A percentile compares a stretch with the other conserved stretches of the same genome.
Evolutionary conservation across 2,888 invertebrate species (phyloP).

Genomic region (Lysandra bellargus): DNA sequence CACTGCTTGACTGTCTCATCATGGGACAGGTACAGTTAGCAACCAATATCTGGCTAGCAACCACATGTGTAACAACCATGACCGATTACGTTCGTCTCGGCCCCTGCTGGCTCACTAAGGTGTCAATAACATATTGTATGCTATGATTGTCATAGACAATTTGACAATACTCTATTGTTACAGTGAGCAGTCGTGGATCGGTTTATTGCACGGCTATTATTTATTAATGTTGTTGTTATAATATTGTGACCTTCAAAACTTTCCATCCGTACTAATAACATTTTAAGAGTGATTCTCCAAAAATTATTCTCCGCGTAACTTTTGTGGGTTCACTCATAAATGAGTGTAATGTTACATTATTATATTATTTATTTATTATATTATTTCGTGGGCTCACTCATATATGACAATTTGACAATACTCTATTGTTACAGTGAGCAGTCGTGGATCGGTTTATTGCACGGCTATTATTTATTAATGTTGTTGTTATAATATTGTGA

Average conservation of each 20-base stretch:
- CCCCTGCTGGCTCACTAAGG: not conserved
- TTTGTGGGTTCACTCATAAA: too few relatives aligned
- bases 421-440: not conserved
- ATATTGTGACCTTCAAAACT: not conserved
- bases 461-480: not conserved
- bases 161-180: conserved; percentile 4
- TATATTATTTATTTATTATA: too few relatives aligned
- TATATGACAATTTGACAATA: conserved; percentile 23
- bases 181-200: not conserved
- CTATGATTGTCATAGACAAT: conserved; percentile 14
- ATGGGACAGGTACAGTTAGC: conserved; percentile 1
- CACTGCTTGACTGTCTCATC: not conserved
- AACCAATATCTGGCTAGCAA: not conserved
- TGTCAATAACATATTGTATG: conserved; percentile 11
- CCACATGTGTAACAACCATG: not conserved
- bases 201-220: not conserved
- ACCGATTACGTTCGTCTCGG: conserved; percentile 6
- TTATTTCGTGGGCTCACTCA: too few relatives aligned
- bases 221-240: not conserved
- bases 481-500: not conserved
- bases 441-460: not conserved
- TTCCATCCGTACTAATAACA: not conserved
- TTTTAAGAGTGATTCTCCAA: too few relatives aligned
- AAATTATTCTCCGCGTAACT: too few relatives aligned
- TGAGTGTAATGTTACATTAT: too few relatives aligned